Evolutionary conservation across 2,113 vertebrate genomes (phyloP), one percentile per base, ranked within the genome.

Genomic region (Cephalopholis sonnerati): DNA sequence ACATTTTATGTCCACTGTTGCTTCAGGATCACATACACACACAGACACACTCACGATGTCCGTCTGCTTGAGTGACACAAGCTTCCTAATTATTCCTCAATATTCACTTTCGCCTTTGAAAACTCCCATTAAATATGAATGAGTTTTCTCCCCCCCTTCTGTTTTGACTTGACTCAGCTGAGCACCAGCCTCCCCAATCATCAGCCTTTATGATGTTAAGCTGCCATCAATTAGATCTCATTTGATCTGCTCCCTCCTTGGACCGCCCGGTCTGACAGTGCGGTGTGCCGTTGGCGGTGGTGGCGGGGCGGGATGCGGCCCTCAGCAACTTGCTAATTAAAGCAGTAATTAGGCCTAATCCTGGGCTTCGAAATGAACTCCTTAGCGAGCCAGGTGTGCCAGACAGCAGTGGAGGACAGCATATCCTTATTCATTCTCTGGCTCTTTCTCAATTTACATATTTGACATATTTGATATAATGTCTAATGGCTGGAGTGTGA

Each of bases 271-370:
- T 87, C 88, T 90, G 93, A 92, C 54, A 83, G 87, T 77, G 78
- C 77, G 59, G 78, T 59, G 90, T 55, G 54, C 75, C 69, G 75
- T 83, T 72, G 72, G 88, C 39, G 54, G 87, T 71, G 90, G 84
- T 72, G 83, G 89, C 79, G 89, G 84, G 88, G 70, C 53, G 85
- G 89, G 92, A 88, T 44, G 89, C 62, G 76, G 90, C 90, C 89
- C 87, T 90, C 74, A 72, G 82, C 87, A 86, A 92, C 67, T 85
- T 11, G 61, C 85, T 94, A 93, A 95, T 95, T 95, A 93, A 93
- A 77, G 73, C 69, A 65, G 76, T 93, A 94, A 95, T 95, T 95
- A 94, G 84, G 74, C 80, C 82, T 94, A 88, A 94, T 95, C 87
- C 81, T 69, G 57, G 27, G 58, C 89, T 90, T 90, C 67, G 41